Conservation (phyloP, 2,888 invertebrate genomes). For the Thera obeliscata region DNA sequence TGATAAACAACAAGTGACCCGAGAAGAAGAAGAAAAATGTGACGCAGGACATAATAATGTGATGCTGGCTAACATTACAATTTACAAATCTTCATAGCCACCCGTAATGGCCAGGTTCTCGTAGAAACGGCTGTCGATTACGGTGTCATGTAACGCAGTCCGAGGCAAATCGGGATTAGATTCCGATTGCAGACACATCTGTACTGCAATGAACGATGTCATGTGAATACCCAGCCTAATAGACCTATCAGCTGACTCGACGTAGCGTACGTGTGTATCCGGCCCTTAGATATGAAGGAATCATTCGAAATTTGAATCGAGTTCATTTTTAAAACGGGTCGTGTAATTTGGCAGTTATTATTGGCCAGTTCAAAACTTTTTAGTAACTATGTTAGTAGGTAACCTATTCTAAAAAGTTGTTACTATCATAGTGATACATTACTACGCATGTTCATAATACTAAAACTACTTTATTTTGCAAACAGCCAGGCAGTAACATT, state of each 20-base stretch:
- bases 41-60: too few species aligned
- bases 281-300: slow-evolving; percentile 11
- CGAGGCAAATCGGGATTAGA: slow-evolving; percentile 63
- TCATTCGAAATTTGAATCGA: slow-evolving; percentile 17
- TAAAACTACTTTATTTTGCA: slow-evolving; percentile 14
- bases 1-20: too few species aligned
- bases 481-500: slow-evolving; percentile 32
- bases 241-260: slow-evolving; percentile 30
- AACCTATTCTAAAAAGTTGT: background rate
- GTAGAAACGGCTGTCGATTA: slow-evolving; percentile 56
- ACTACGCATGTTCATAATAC: background rate
- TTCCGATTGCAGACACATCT: slow-evolving; percentile 71
- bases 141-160: slow-evolving; percentile 55
- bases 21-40: too few species aligned
- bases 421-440: background rate
- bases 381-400: background rate
- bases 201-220: slow-evolving; percentile 65
- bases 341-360: too few species aligned
- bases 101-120: slow-evolving; percentile 1
- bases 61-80: too few species aligned
- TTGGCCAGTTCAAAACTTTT: background rate
- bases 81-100: background rate
- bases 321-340: slow-evolving; percentile 6
- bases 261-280: slow-evolving; percentile 47
- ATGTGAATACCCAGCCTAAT: slow-evolving; percentile 55